Evolutionary conservation across 1,140 invertebrate species (phyloP).

Genomic region (Apis cerana): DNA sequence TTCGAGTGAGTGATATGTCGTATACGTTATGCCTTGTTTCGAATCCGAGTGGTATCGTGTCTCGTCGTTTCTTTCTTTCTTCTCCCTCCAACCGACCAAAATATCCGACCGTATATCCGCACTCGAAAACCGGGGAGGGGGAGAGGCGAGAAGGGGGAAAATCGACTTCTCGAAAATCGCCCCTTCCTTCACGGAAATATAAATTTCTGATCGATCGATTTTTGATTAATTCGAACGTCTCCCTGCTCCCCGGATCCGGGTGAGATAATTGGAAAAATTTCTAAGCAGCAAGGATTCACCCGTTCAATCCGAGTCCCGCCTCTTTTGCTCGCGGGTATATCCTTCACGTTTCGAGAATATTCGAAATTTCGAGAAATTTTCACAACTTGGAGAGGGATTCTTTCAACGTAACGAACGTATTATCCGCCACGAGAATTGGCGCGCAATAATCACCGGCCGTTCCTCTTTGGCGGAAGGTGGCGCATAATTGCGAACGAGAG

Average conservation of each 20-base stretch:
- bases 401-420: conserved; percentile 33
- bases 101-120: background rate
- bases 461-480: conserved; percentile 9
- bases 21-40: conserved; percentile 21
- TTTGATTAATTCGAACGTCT: too few species aligned
- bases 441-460: conserved; percentile 44
- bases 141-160: too few species aligned
- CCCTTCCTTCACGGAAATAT: too few species aligned
- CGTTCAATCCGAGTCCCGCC: too few species aligned
- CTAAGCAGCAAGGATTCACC: too few species aligned
- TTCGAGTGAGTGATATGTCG: conserved; percentile 37
- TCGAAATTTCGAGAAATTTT: background rate
- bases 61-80: background rate
- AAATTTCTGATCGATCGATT: too few species aligned
- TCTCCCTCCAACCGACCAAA: background rate
- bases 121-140: too few species aligned
- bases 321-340: too few species aligned
- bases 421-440: conserved; percentile 43
- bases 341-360: conserved; percentile 16
- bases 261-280: background rate
- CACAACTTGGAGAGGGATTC: too few species aligned
- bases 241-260: too few species aligned
- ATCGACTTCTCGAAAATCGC: too few species aligned
- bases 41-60: conserved; percentile 46
- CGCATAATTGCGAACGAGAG: conserved; percentile 24